Conservation (phyloP, 1,140 invertebrate genomes). For the Zaprionus davidi region DNA sequence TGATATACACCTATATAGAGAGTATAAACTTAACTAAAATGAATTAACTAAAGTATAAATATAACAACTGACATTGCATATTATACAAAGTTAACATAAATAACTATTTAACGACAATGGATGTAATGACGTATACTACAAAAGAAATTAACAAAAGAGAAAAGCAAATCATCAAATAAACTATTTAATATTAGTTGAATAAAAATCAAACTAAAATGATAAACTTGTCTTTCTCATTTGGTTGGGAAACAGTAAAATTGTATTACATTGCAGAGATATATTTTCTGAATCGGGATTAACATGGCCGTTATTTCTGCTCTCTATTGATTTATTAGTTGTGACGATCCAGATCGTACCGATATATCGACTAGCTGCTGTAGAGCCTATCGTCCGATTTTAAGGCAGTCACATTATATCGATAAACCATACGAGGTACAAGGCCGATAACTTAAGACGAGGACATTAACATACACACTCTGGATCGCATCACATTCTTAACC, state of each 20-base stretch:
- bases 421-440: too few species aligned
- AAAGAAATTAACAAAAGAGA: constrained; percentile 45
- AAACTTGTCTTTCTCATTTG: not conserved
- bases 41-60: constrained; percentile 41
- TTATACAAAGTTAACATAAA: constrained; percentile 41
- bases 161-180: constrained; percentile 63
- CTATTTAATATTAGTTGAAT: constrained; percentile 75
- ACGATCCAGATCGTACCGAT: too few species aligned
- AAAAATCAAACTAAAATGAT: constrained; percentile 28
- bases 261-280: too few species aligned
- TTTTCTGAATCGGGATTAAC: too few species aligned
- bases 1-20: constrained; percentile 38
- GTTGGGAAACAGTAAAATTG: not conserved
- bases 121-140: constrained; percentile 54
- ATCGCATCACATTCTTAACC: too few species aligned
- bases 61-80: constrained; percentile 55
- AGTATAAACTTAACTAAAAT: constrained; percentile 37
- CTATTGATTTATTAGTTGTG: too few species aligned
- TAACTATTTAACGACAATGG: constrained; percentile 29
- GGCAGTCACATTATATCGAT: too few species aligned
- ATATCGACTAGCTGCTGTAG: too few species aligned
- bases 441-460: too few species aligned
- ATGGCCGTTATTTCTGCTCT: too few species aligned
- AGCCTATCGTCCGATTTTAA: too few species aligned
- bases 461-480: too few species aligned